These are phyloP conservation scores for Gadus chalcogrammus DNA, from an alignment of 2,113 vertebrate species.

Conservation along the genomic window DNA sequence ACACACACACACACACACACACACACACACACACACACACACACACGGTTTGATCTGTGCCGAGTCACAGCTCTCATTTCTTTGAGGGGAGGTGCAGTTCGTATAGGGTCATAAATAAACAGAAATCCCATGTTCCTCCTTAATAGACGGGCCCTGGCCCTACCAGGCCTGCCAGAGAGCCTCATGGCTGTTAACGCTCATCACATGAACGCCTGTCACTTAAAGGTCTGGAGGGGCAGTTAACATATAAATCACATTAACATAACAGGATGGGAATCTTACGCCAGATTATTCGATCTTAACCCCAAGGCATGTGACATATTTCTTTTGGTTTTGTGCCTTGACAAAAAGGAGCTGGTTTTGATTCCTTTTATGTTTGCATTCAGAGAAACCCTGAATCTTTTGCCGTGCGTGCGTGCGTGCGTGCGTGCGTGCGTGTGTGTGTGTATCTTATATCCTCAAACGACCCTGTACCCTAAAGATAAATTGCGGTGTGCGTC, in stretches of 20 bases:
- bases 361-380: too few species aligned
- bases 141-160: slow-evolving; percentile 51
- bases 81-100: slow-evolving; percentile 16
- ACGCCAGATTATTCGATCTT: too few species aligned
- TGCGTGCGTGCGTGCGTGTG: slow-evolving; percentile 7
- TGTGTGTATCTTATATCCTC: slow-evolving; percentile 2
- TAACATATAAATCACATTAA: too few species aligned
- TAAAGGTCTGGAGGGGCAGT: too few species aligned
- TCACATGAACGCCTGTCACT: too few species aligned
- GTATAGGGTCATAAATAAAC: slow-evolving; percentile 42
- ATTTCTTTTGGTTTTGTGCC: too few species aligned
- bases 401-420: too few species aligned
- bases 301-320: too few species aligned
- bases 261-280: too few species aligned
- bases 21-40: slow-evolving; percentile 1
- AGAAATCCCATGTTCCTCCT: slow-evolving; percentile 54
- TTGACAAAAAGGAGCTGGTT: too few species aligned
- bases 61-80: slow-evolving; percentile 8
- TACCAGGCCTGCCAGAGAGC: slow-evolving; percentile 48
- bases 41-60: neutral
- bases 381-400: too few species aligned
- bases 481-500: slow-evolving; percentile 4
- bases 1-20: slow-evolving; percentile 9
- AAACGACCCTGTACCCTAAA: neutral
- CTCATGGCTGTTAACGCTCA: slow-evolving; percentile 20